Evolutionary conservation across 1,140 invertebrate genomes (phyloP).

Genomic region (Lordiphosa clarofinis): DNA sequence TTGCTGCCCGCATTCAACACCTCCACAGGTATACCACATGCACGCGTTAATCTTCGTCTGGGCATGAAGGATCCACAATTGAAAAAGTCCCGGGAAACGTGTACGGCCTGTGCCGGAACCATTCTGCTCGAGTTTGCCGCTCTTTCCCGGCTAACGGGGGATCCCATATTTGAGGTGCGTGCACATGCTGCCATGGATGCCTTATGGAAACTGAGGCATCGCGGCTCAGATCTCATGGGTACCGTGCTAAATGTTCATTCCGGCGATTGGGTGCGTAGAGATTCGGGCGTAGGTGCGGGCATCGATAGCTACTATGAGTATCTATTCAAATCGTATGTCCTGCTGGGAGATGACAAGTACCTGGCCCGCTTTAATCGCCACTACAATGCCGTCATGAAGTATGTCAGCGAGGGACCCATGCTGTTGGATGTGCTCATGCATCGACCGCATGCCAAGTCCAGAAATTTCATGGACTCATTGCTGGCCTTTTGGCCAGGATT

Average conservation of each 20-base stretch:
- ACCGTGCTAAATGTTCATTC: slow-evolving; percentile 97
- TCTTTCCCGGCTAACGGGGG: slow-evolving; percentile 92
- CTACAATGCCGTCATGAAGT: slow-evolving; percentile 99
- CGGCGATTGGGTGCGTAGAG: slow-evolving; percentile 97
- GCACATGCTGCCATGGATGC: slow-evolving; percentile 98
- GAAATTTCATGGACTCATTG: slow-evolving; percentile 98
- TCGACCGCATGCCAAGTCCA: slow-evolving; percentile 94
- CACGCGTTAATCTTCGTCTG: slow-evolving; percentile 94
- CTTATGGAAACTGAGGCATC: slow-evolving; percentile 95
- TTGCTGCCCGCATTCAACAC: slow-evolving; percentile 98
- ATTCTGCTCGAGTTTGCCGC: slow-evolving; percentile 99
- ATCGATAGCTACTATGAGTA: slow-evolving; percentile 99
- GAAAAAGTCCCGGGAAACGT: slow-evolving; percentile 92
- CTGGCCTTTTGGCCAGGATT: slow-evolving; percentile 99
- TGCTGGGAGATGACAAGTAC: slow-evolving; percentile 93
- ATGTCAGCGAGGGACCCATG: slow-evolving; percentile 96
- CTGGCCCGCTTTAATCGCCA: slow-evolving; percentile 96
- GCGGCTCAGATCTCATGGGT: slow-evolving; percentile 95
- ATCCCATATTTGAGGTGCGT: slow-evolving; percentile 96
- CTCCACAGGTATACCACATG: slow-evolving; percentile 97
- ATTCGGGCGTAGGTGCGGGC: slow-evolving; percentile 98
- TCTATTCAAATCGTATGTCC: slow-evolving; percentile 94
- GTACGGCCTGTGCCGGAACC: slow-evolving; percentile 98
- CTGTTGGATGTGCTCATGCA: slow-evolving; percentile 99
- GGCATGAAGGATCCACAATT: slow-evolving; percentile 90